Evolutionary conservation across 2,888 invertebrate species (phyloP), one percentile per base, ranked within the genome.

Genomic region (Laothoe populi): DNA sequence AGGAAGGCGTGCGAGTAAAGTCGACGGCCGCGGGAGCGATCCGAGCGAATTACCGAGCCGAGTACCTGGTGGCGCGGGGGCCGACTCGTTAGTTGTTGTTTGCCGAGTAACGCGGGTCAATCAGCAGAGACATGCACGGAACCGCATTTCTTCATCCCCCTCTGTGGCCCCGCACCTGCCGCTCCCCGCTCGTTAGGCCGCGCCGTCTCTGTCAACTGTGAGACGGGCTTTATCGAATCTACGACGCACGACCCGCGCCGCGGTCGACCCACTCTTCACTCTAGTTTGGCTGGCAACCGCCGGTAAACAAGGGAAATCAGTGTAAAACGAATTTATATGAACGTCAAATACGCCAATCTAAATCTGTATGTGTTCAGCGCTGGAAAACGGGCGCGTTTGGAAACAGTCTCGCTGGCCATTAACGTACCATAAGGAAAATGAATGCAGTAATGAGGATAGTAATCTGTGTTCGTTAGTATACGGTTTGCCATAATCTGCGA

Each of bases 21-120:
- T 85, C 82, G 84, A 76, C 78, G 80, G 79, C 81, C 85, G 87
- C 86, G 88, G 86, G 86, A 87, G 84, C 82, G 88, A 87, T 86
- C 85, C 85, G 82, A 84, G 87, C 84, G 86, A 86, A 87, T 88
- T 83, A 77, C 76, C 82, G 48, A 48, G 26, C 13, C 69, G 69
- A 68, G 85, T 86, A 90, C 88, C 89, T 88, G 90, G 86, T 88
- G 89, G 91, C 86, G 89, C 86, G 88, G 87, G 84, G 88, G 85
- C 83, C 85, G 85, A 88, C 91, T 92, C 92, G 92, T 92, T 92
- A 92, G 91, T 92, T 92, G 92, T 92, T 92, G 92, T 92, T 92
- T 92, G 92, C 90, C 86, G 86, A 92, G 92, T 92, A 91, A 91
- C 92, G 91, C 92, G 91, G 92, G 92, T 92, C 92, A 92, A 92